A percentile compares a stretch with the other conserved stretches of the same genome.
Evolutionary conservation across 2,888 invertebrate genomes (phyloP).

Genomic region (Campopleginae sp.): DNA sequence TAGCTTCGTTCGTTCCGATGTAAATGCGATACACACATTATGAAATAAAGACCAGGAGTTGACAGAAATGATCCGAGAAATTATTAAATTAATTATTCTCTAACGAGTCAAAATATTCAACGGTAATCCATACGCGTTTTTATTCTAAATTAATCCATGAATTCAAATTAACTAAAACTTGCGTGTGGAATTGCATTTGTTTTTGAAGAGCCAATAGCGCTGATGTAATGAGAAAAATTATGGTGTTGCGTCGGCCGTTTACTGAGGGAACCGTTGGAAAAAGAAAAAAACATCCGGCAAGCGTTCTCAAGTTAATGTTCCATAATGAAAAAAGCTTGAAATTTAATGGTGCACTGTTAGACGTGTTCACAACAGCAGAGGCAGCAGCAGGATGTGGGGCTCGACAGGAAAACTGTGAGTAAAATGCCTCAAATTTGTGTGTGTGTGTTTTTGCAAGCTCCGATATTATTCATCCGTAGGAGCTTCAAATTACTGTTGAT

Average conservation of each 20-base stretch:
- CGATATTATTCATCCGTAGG: conserved; percentile 1
- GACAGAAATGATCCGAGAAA: background rate
- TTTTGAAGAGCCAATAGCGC: too few relatives aligned
- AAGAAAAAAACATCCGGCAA: background rate
- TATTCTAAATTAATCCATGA: background rate
- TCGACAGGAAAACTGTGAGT: background rate
- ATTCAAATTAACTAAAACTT: too few relatives aligned
- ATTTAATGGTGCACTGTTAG: background rate
- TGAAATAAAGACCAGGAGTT: background rate
- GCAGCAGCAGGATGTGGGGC: background rate
- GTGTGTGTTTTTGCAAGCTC: background rate
- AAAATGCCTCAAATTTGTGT: background rate
- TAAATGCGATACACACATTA: background rate
- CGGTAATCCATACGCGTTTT: background rate
- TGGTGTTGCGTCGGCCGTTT: background rate
- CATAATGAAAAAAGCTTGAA: background rate
- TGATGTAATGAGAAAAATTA: background rate
- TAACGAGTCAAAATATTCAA: background rate
- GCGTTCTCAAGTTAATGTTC: background rate
- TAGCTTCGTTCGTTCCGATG: background rate
- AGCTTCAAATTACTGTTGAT: conserved; percentile 1
- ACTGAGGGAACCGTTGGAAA: background rate
- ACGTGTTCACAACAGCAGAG: background rate
- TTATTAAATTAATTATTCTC: background rate
- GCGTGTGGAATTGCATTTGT: too few relatives aligned